These are phyloP conservation scores for Amphiprion percula DNA, from an alignment of 2,113 vertebrate genomes.

Conservation along the genomic window DNA sequence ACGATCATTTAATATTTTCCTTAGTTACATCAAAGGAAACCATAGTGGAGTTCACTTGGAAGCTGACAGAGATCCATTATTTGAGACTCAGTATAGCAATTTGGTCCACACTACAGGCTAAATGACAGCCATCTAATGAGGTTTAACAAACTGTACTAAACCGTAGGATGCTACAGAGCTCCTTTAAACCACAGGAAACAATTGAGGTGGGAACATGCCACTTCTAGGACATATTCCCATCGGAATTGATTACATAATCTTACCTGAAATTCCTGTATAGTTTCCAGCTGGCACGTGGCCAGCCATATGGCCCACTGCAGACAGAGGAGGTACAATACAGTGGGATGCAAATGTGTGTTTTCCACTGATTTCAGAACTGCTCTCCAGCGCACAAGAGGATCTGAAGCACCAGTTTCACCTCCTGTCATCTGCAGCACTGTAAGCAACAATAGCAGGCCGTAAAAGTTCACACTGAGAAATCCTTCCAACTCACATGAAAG, in stretches of 20 bases:
- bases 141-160: background rate
- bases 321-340: slow-evolving; percentile 70
- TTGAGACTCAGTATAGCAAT: background rate
- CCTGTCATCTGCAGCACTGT: slow-evolving; percentile 71
- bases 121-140: background rate
- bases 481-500: background rate
- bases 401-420: slow-evolving; percentile 18
- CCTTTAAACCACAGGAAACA: slow-evolving; percentile 1
- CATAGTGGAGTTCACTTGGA: background rate
- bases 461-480: slow-evolving; percentile 7
- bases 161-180: background rate
- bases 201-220: background rate
- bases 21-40: no score
- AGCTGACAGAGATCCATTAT: background rate
- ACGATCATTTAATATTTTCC: no score
- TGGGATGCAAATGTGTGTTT: slow-evolving; percentile 39
- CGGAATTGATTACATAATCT: background rate
- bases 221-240: no score
- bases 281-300: slow-evolving; percentile 65
- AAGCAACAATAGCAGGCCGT: background rate
- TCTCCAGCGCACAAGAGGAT: slow-evolving; percentile 71
- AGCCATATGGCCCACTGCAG: slow-evolving; percentile 84
- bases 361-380: slow-evolving; percentile 53
- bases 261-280: slow-evolving; percentile 71
- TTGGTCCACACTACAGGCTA: background rate